Conservation (phyloP, 1,140 invertebrate genomes). For the Bombus haemorrhoidalis region DNA sequence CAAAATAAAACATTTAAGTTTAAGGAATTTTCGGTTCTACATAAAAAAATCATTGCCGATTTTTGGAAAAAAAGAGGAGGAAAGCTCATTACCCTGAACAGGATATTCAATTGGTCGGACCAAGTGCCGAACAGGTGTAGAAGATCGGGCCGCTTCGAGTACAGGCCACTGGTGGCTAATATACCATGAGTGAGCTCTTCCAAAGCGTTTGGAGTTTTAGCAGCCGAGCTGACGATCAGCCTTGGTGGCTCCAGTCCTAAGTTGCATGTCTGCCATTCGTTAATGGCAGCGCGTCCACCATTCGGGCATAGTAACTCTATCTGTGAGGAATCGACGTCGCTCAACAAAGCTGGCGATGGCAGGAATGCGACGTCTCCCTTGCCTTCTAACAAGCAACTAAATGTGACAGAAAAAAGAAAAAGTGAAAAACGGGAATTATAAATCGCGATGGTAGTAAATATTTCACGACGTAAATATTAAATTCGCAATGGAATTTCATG, state of each 20-base stretch:
- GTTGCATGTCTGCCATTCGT: slow-evolving; percentile 85
- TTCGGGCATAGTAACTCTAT: slow-evolving; percentile 88
- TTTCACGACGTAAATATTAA: too few relatives aligned
- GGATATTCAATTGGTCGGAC: slow-evolving; percentile 79
- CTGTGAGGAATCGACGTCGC: slow-evolving; percentile 70
- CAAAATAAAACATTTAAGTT: too few relatives aligned
- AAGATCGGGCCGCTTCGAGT: slow-evolving; percentile 79
- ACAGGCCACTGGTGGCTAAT: slow-evolving; percentile 77
- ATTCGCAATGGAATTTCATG: too few relatives aligned
- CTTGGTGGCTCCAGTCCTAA: slow-evolving; percentile 85
- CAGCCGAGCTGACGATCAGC: slow-evolving; percentile 81
- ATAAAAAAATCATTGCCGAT: too few relatives aligned
- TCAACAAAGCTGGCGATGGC: slow-evolving; percentile 72
- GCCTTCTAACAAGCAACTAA: slow-evolving; percentile 85
- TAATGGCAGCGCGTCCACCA: slow-evolving; percentile 81
- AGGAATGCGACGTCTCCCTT: slow-evolving; percentile 86
- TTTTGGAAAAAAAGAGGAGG: background rate
- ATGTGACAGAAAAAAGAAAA: slow-evolving; percentile 62
- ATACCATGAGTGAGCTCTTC: slow-evolving; percentile 83
- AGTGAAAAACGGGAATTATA: background rate
- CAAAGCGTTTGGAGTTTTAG: slow-evolving; percentile 76
- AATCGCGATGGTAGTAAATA: too few relatives aligned
- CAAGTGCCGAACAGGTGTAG: slow-evolving; percentile 83
- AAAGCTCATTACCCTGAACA: slow-evolving; percentile 81
- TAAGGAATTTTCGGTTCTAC: too few relatives aligned